Percentiles rank a stretch among this genome's conserved stretches.
Conservation (phyloP, 2,888 invertebrate genomes). For the Sminthurides aquaticus region DNA sequence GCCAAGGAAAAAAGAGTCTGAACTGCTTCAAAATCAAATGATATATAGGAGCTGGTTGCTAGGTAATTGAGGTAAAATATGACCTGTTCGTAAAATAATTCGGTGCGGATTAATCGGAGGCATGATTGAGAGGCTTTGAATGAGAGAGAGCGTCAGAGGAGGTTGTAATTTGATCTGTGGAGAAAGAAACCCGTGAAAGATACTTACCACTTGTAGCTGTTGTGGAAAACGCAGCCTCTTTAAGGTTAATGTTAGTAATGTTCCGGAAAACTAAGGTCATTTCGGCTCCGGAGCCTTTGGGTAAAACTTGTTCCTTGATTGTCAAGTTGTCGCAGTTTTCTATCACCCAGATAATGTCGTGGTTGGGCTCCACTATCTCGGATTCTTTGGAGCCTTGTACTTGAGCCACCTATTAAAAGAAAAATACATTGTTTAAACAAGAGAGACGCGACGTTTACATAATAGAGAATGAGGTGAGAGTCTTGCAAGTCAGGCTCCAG, state of each 20-base stretch:
- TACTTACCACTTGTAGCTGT: neutral
- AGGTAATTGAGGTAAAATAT: too few relatives aligned
- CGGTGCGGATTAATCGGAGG: too few relatives aligned
- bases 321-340: conserved; percentile 33
- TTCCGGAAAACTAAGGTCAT: conserved; percentile 33
- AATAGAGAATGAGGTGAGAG: too few relatives aligned
- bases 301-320: conserved; percentile 22
- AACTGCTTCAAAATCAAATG: too few relatives aligned
- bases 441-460: too few relatives aligned
- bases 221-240: neutral
- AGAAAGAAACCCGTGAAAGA: too few relatives aligned
- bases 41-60: too few relatives aligned
- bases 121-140: too few relatives aligned
- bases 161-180: too few relatives aligned
- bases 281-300: conserved; percentile 29
- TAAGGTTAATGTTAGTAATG: conserved; percentile 8
- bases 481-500: too few relatives aligned
- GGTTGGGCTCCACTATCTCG: conserved; percentile 9
- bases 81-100: too few relatives aligned
- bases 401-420: conserved; percentile 30
- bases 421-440: neutral
- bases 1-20: neutral
- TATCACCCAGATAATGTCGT: conserved; percentile 31
- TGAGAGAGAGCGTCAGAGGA: too few relatives aligned
- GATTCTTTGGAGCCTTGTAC: conserved; percentile 23